Evolutionary conservation across 2,888 invertebrate species (phyloP).

Genomic region (Polydrusus tereticollis): DNA sequence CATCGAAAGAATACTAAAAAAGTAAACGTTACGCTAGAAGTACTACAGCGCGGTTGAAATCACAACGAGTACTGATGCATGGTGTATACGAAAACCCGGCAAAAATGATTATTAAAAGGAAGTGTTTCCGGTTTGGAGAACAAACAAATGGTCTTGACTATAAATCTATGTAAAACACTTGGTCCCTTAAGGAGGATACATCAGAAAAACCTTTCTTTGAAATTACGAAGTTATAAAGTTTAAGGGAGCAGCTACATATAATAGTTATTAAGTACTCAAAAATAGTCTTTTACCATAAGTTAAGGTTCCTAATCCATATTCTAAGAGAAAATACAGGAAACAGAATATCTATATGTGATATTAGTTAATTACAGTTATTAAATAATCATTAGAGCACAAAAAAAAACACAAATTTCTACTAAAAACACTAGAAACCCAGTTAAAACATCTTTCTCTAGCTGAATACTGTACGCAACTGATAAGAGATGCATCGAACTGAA

Average conservation of each 20-base stretch:
- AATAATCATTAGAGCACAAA: neutral
- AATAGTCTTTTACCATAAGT: too few relatives aligned
- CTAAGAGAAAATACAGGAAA: too few relatives aligned
- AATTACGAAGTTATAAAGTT: too few relatives aligned
- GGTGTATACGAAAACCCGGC: constrained; percentile 27
- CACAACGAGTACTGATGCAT: constrained; percentile 40
- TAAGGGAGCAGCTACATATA: too few relatives aligned
- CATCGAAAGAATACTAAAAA: neutral
- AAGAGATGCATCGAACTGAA: constrained; percentile 38
- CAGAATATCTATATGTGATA: too few relatives aligned
- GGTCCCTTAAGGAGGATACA: constrained; percentile 23
- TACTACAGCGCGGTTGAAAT: constrained; percentile 25
- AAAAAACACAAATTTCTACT: neutral
- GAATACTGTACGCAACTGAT: constrained; percentile 24
- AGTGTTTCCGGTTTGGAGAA: constrained; percentile 40
- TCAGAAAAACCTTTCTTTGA: too few relatives aligned
- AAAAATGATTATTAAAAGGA: constrained; percentile 46
- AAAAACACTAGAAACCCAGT: neutral
- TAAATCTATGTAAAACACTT: constrained; percentile 5
- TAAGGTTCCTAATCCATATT: too few relatives aligned
- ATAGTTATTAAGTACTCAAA: too few relatives aligned
- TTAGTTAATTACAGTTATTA: too few relatives aligned
- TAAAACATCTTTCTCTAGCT: neutral
- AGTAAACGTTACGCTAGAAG: constrained; percentile 3
- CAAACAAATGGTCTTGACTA: constrained; percentile 23